Percentiles rank a stretch among this genome's conserved stretches.
phyloP scores from a whole-genome alignment of 2,113 vertebrate genomes.

The Neogale vison region DNA sequence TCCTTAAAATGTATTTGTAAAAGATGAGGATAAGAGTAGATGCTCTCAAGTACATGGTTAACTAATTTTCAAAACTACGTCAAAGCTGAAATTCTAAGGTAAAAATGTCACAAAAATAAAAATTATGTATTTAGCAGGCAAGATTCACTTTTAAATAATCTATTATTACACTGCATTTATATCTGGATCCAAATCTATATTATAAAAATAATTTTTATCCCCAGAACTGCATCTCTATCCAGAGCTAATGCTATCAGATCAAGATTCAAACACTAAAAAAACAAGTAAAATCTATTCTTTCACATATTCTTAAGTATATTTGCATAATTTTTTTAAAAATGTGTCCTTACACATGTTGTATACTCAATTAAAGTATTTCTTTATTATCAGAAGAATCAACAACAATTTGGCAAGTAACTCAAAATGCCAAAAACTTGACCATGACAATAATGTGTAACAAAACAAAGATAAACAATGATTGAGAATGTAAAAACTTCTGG shows the following conservation, averaged over 20 bases:
- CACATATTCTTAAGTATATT: background rate
- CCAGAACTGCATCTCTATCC: background rate
- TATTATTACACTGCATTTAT: constrained; percentile 24
- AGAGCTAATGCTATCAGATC: constrained; percentile 28
- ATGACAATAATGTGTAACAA: constrained; percentile 43
- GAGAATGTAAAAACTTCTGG: background rate
- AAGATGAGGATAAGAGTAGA: constrained; percentile 18
- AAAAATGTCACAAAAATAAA: constrained; percentile 45
- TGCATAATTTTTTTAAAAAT: background rate
- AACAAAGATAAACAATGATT: constrained; percentile 44
- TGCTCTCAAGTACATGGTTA: background rate
- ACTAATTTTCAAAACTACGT: constrained; percentile 57
- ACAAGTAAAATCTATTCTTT: constrained; percentile 23
- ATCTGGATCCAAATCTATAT: background rate
- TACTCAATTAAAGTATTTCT: constrained; percentile 46
- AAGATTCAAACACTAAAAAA: constrained; percentile 42
- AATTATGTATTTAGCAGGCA: constrained; percentile 28
- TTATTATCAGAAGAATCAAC: constrained; percentile 32
- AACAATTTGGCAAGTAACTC: constrained; percentile 33
- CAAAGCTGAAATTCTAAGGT: constrained; percentile 56
- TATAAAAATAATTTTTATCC: constrained; percentile 51
- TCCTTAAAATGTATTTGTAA: constrained; percentile 51
- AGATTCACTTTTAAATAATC: constrained; percentile 41
- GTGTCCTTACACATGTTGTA: background rate
- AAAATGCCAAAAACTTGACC: constrained; percentile 57